Base-by-base conservation (phyloP, 30 jellyfish, hydroid and myxozoan genomes). In the Cassiopea xamachana region DNA sequence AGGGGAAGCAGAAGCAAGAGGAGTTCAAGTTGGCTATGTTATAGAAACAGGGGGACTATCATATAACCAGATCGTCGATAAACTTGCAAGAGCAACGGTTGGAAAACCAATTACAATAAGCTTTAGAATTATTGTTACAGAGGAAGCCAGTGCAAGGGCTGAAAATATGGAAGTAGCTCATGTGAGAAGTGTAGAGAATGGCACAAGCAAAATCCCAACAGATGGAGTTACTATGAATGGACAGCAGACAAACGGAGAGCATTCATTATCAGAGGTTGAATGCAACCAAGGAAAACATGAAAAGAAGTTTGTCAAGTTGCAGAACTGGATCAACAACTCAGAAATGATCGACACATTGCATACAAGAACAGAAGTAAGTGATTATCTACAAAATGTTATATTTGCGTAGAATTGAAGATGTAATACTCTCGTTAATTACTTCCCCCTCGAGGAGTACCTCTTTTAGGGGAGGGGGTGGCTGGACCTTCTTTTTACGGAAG, bases 1-100 rank as follows among this genome's bases (percentile, higher is more conserved):
- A 39, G 94, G 97, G 27, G 94, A 77, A 49, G 97, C 97, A 2
- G 94, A 91, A 79, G 93, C 91, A 48, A 72, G 81, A 14, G 97
- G 97, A 5, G 80, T 90, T n/a, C 86, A 90, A 67, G 93, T 83
- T 68, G 97, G 93, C 5, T 90, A 82, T 69, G 77, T 90, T 39
- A 83, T 90, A 2, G 87, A 75, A 73, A 79, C 88, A 15, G 87
- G 80, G n/a, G 93, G 89, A 6, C 18, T 83, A 7, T 62, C 93
- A 9, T 75, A 77, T n/a, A 85, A 70, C 10, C 84, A 83, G 48
- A 51, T 77, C n/a, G 87, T 83, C 16, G 93, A 90, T 59, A 85
- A 68, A 48, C 86, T 90, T 39, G 88, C 97, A 1, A 83, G 88
- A 39, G 90, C 76, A 19, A 85, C 93, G 12, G 90, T 90, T 8